Base-by-base conservation (phyloP, 2,797 vertebrate genomes). In the Neomorphus geoffroyi region DNA sequence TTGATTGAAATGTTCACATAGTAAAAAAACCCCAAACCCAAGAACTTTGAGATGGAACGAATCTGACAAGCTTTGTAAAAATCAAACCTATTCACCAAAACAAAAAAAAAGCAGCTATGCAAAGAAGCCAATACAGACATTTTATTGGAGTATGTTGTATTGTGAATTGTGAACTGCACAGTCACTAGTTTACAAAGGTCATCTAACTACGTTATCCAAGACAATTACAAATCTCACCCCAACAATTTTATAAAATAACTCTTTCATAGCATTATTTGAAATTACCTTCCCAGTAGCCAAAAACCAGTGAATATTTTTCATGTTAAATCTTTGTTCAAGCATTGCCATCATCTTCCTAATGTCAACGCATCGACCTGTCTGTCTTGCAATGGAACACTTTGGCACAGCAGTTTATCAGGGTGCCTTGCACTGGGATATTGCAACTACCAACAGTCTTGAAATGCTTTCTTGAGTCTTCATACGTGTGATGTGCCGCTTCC, bases 1-100 rank as follows among this genome's bases (percentile, higher is more conserved):
- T 94, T 91, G 73, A 82, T 3, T 92, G 86, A 96, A 94, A 87
- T 45, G 60, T 75, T 96, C 60, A 65, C 24, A 80, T 28, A 74
- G 51, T 41, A 56, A 32, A 75, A 77, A 72, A n/a, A 50, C 10
- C 23, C 72, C 51, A 32, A 74, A 74, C 72, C 32, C 12, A 33
- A 77, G 35, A 80, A 41, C 27, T 91, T 75, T 57, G 37, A 85
- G 56, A 53, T 19, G 85, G 73, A 18, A 73, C 69, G n/a, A 77
- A 62, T 88, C 18, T 78, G 86, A 80, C 39, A 80, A 56, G 62
- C 28, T 61, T 61, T 18, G 7, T 57, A 94, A 92, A 94, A 93
- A 83, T 37, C 35, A 89, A 73, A 61, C 12, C 13, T 90, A 37
- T 77, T 60, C 39, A 46, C 13, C 4, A 46, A 67, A 78, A 24